Conservation (phyloP, 2,888 invertebrate genomes). For the Perdita meconis region DNA sequence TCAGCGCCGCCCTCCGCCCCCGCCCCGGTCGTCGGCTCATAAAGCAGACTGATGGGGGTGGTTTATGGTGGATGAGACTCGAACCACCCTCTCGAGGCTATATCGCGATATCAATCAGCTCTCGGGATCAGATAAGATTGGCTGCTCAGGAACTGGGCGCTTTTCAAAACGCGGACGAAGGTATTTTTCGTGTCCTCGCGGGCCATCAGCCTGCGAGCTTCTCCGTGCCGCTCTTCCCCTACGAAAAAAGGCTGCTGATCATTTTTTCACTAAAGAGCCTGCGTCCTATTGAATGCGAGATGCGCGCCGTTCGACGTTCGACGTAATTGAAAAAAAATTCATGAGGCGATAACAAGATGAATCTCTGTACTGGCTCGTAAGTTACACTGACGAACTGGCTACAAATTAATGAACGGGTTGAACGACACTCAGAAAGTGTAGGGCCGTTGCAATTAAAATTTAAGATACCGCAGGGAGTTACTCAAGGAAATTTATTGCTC, state of each 20-base stretch:
- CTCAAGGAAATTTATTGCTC: too few relatives aligned
- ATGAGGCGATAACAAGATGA: not conserved
- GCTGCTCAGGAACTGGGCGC: conserved; percentile 78
- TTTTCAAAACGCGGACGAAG: conserved; percentile 74
- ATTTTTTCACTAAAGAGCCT: conserved; percentile 13
- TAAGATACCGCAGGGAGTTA: too few relatives aligned
- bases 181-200: conserved; percentile 42
- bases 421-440: too few relatives aligned
- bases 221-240: conserved; percentile 17
- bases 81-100: conserved; percentile 66
- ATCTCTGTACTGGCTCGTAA: not conserved
- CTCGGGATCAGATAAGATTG: conserved; percentile 82
- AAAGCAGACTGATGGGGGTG: conserved; percentile 75
- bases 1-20: conserved; percentile 70
- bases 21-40: conserved; percentile 63
- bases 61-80: conserved; percentile 72
- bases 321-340: not conserved
- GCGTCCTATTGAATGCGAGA: not conserved
- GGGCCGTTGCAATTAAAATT: too few relatives aligned
- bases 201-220: conserved; percentile 24
- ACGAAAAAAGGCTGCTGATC: conserved; percentile 47
- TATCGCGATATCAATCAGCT: conserved; percentile 81
- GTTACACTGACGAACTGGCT: not conserved
- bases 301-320: not conserved
- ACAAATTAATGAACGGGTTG: not conserved